These are phyloP conservation scores for Montifringilla adamsi DNA, from an alignment of 2,113 vertebrate species.

Conservation along the genomic window DNA sequence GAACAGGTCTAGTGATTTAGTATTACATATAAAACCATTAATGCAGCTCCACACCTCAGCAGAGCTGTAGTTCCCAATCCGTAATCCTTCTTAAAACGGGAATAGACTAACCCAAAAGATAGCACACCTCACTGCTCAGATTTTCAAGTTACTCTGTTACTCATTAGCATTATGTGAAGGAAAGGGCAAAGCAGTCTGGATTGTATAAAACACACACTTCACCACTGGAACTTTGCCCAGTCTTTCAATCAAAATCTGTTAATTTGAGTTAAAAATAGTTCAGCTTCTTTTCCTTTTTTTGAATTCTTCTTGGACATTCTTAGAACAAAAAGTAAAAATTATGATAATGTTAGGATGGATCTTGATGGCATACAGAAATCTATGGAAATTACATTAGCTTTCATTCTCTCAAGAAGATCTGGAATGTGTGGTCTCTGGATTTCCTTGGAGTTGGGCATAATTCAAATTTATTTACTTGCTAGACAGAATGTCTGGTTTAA, in stretches of 20 bases:
- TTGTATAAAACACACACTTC: neutral
- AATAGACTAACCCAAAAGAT: neutral
- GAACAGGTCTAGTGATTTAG: neutral
- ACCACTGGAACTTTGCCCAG: neutral
- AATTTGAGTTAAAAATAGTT: neutral
- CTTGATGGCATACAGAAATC: neutral
- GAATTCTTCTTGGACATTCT: neutral
- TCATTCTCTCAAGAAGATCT: neutral
- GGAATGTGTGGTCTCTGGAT: neutral
- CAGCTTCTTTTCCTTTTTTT: neutral
- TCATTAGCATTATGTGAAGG: constrained; percentile 21
- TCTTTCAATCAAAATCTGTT: neutral
- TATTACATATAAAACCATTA: neutral
- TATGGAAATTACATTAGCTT: neutral
- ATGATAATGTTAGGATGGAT: neutral
- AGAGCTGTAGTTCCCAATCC: neutral
- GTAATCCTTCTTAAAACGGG: constrained; percentile 5
- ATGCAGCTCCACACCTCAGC: neutral
- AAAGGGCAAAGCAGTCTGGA: constrained; percentile 3
- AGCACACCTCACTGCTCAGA: constrained; percentile 7
- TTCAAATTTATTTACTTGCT: neutral
- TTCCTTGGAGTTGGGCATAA: neutral
- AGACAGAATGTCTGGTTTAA: neutral
- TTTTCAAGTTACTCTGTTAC: neutral
- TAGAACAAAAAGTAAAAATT: neutral